Base-by-base conservation (phyloP, 1,140 invertebrate species). In the Procambarus virginalis region DNA sequence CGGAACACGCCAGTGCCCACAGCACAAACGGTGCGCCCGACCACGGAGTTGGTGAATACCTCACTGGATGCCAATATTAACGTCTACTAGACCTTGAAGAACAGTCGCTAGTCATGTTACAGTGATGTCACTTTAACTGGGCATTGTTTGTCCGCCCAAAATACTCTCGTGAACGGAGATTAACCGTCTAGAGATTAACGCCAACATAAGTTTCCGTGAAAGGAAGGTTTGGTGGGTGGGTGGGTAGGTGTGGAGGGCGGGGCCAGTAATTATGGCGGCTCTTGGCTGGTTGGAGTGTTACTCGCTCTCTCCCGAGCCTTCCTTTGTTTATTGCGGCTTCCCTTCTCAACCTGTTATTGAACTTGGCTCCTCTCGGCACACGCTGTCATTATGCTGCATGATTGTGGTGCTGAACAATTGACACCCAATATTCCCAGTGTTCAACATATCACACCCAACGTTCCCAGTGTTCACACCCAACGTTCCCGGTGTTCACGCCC, bases 201-300 rank as follows among this genome's bases (percentile, higher is more conserved):
- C 86, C 73, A 87, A 87, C 60, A 73, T 81, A 87, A 87, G 46
- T 49, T n/a, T 45, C 86, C 49, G 51, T 80, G 51, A 55, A 12
- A 55, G 51, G 51, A 55, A 55, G 12, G 51, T 12, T 55, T 9
- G 51, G 46, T 48, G 82, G 0, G 45, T 49, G 60, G 64, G 60
- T 70, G 49, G 60, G n/a, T 48, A 55, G 5, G 6, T 34, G 0
- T 58, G 49, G 46, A 14, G 58, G 84, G 76, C 48, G 22, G 60
- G 48, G 64, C 49, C 14, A 10, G 77, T 87, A 87, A 87, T 87
- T 87, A 87, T 81, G 78, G 78, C 86, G 49, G 60, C 86, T 87
- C 68, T 76, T 78, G 84, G 77, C 76, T 60, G 73, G 46, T 70
- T 48, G 48, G 76, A 68, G 55, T 87, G 86, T 87, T 87, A 70